Percentiles rank a stretch among this genome's conserved stretches.
Evolutionary conservation across 2,888 invertebrate species (phyloP).

Genomic region (Serripes groenlandicus): DNA sequence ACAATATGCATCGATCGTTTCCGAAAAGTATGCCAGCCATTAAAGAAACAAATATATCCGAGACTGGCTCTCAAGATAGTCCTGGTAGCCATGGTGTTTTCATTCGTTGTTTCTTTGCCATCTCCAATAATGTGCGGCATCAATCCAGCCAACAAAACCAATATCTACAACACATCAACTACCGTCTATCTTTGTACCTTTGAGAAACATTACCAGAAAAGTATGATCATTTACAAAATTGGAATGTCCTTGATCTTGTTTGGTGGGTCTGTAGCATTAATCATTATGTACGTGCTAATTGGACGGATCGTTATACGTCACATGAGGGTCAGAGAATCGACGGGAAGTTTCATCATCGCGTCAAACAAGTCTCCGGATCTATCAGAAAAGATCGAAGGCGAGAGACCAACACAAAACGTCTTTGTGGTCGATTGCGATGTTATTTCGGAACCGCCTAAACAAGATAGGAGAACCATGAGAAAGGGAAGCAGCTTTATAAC

Average conservation of each 20-base stretch:
- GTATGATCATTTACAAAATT: conserved; percentile 37
- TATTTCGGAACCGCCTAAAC: too few species aligned
- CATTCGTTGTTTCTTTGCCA: conserved; percentile 35
- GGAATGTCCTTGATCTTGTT: conserved; percentile 22
- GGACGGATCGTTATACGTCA: conserved; percentile 37
- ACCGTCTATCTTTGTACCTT: conserved; percentile 45
- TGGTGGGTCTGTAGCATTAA: conserved; percentile 27
- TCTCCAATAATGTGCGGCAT: conserved; percentile 55
- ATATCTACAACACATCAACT: conserved; percentile 25
- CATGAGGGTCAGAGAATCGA: conserved; percentile 22
- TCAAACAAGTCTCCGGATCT: background rate
- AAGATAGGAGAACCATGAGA: background rate
- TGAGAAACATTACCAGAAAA: conserved; percentile 34
- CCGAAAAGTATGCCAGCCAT: conserved; percentile 55
- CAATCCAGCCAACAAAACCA: conserved; percentile 4
- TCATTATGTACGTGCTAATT: conserved; percentile 50
- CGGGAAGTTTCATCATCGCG: conserved; percentile 25
- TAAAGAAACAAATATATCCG: conserved; percentile 56
- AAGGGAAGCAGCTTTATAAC: background rate
- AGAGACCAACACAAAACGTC: background rate
- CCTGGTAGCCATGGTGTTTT: conserved; percentile 11
- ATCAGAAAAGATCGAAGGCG: conserved; percentile 24
- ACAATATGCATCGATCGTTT: conserved; percentile 51
- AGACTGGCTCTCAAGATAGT: conserved; percentile 41
- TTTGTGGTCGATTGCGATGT: background rate